Percentiles rank a stretch among this genome's conserved stretches.
These are phyloP conservation scores for Lordiphosa andalusiaca DNA, from an alignment of 2,888 invertebrate genomes.

Conservation along the genomic window DNA sequence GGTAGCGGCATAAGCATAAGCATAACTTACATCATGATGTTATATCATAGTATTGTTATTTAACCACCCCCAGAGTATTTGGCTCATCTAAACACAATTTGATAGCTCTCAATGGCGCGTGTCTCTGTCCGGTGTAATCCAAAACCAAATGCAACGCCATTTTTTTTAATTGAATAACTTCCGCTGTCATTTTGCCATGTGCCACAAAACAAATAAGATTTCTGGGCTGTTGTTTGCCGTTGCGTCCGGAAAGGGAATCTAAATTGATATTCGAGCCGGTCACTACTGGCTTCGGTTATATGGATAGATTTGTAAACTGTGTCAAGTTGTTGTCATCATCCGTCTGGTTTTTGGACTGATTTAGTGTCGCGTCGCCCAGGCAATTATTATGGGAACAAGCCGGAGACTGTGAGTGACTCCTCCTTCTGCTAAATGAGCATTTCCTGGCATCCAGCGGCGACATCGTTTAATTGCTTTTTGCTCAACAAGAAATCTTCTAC, in stretches of 20 bases:
- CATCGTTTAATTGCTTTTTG: constrained; percentile 79
- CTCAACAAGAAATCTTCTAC: constrained; percentile 63
- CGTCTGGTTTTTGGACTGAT: constrained; percentile 68
- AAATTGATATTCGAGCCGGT: constrained; percentile 57
- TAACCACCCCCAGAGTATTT: no score
- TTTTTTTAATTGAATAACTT: constrained; percentile 65
- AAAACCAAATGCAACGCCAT: constrained; percentile 67
- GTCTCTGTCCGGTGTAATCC: constrained; percentile 45
- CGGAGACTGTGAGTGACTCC: constrained; percentile 1
- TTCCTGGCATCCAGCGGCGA: constrained; percentile 81
- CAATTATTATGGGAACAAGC: constrained; percentile 59
- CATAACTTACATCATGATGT: no score
- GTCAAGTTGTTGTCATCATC: constrained; percentile 61
- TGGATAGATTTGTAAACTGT: constrained; percentile 58
- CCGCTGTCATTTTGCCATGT: constrained; percentile 41
- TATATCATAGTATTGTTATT: no score
- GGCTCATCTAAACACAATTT: not conserved
- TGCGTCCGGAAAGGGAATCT: constrained; percentile 31
- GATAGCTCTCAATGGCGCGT: constrained; percentile 45
- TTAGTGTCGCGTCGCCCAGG: constrained; percentile 65
- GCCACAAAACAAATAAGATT: constrained; percentile 43
- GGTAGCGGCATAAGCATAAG: no score
- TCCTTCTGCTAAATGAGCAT: constrained; percentile 78
- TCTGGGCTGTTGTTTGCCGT: constrained; percentile 1
- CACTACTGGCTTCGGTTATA: constrained; percentile 6